A percentile compares a stretch with the other conserved stretches of the same genome.
Evolutionary conservation across 2,888 invertebrate species (phyloP).

Genomic region (Diachrysia chrysitis): DNA sequence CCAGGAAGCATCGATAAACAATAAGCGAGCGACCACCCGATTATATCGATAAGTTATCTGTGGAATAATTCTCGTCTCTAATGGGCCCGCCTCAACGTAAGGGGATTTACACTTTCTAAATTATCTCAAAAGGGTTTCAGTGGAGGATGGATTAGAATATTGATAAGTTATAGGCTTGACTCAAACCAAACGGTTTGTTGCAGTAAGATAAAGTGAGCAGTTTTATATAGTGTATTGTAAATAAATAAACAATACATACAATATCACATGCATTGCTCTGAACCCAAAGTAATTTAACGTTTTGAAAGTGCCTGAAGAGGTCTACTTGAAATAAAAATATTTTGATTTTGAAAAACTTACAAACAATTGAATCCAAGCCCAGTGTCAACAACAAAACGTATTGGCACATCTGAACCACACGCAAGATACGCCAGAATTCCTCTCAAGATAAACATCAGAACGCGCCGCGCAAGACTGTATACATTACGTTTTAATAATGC

Average conservation of each 20-base stretch:
- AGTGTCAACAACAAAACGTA: constrained; percentile 9
- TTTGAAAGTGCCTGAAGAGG: too few species aligned
- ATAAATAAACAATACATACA: too few species aligned
- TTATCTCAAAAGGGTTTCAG: constrained; percentile 77
- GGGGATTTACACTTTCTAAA: constrained; percentile 88
- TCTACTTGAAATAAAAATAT: too few species aligned
- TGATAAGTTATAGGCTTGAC: constrained; percentile 70
- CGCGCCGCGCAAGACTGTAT: constrained; percentile 37
- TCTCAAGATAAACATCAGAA: constrained; percentile 52
- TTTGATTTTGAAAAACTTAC: not conserved
- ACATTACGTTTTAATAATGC: constrained; percentile 63
- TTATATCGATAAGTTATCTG: constrained; percentile 84
- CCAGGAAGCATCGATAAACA: constrained; percentile 84
- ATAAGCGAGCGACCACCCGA: constrained; percentile 83
- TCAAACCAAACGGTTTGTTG: constrained; percentile 35
- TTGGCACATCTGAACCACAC: constrained; percentile 45
- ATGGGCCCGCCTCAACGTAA: constrained; percentile 82
- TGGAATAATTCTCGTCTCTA: constrained; percentile 83
- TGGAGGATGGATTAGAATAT: constrained; percentile 83
- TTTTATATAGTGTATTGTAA: not conserved
- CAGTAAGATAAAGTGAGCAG: not conserved
- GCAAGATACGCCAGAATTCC: constrained; percentile 45
- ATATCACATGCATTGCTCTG: too few species aligned
- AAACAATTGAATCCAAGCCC: not conserved
- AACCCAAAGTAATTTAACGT: too few species aligned